A percentile compares a stretch with the other conserved stretches of the same genome.
Evolutionary conservation across 2,888 invertebrate species (phyloP).

Genomic region (Melangyna quadrimaculata): DNA sequence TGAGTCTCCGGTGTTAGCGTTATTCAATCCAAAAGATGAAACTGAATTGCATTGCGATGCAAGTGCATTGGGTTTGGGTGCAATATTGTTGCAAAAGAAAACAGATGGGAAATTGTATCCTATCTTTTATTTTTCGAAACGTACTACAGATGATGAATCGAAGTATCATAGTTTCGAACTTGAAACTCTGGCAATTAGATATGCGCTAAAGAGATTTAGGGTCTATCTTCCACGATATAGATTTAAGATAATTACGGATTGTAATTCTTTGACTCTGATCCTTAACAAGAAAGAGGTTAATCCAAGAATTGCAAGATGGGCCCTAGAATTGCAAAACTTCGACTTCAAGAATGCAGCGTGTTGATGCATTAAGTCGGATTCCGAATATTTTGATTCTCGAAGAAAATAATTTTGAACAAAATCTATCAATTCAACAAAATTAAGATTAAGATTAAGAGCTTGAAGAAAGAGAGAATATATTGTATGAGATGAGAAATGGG

Average conservation of each 20-base stretch:
- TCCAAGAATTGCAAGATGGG: constrained; percentile 14
- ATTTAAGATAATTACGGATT: too few species aligned
- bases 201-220: background rate
- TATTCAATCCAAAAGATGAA: constrained; percentile 11
- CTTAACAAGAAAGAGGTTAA: too few species aligned
- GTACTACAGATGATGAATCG: constrained; percentile 17
- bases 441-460: constrained; percentile 2
- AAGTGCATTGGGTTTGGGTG: background rate
- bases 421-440: constrained; percentile 5
- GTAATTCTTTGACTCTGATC: too few species aligned
- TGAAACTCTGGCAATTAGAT: constrained; percentile 11
- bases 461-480: background rate
- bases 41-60: background rate
- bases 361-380: constrained; percentile 43
- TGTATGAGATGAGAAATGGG: constrained; percentile 11
- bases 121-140: constrained; percentile 47
- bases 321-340: constrained; percentile 67
- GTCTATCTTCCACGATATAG: too few species aligned
- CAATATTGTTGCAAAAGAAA: background rate
- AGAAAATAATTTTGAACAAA: constrained; percentile 49
- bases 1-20: constrained; percentile 7
- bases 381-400: constrained; percentile 29
- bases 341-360: constrained; percentile 49
- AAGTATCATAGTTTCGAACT: constrained; percentile 49
- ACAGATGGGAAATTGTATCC: background rate